Percentiles rank a stretch among this genome's conserved stretches.
phyloP scores from a whole-genome alignment of 2,888 invertebrate genomes.

The Tanypteryx hageni region DNA sequence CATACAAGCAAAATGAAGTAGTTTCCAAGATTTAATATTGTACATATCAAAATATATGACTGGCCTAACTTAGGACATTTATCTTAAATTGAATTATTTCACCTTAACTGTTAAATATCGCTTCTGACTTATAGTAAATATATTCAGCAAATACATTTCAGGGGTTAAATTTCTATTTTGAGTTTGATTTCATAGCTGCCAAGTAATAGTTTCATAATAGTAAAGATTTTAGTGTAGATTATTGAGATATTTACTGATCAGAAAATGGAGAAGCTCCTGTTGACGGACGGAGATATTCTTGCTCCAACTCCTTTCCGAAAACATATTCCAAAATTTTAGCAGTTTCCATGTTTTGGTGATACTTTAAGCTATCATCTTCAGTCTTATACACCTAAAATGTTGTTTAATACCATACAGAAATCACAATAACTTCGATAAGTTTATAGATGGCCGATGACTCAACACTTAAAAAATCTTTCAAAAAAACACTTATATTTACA shows the following conservation, averaged over 20 bases:
- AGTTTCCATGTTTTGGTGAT: slow-evolving; percentile 29
- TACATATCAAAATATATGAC: too few relatives aligned
- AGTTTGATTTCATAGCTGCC: background rate
- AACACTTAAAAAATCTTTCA: background rate
- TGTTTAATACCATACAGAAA: background rate
- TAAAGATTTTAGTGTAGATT: background rate
- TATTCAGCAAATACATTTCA: too few relatives aligned
- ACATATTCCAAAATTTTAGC: slow-evolving; percentile 49
- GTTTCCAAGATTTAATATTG: too few relatives aligned
- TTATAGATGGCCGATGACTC: background rate
- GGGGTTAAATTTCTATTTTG: background rate
- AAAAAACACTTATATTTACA: background rate
- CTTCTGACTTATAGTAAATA: too few relatives aligned
- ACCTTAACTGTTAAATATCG: too few relatives aligned
- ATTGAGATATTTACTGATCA: slow-evolving; percentile 23
- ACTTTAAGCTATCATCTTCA: background rate
- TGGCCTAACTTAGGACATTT: too few relatives aligned
- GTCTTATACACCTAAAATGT: slow-evolving; percentile 14
- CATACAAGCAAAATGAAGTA: too few relatives aligned
- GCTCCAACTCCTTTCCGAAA: slow-evolving; percentile 25
- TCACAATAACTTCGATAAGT: background rate
- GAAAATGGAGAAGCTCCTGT: background rate
- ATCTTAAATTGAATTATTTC: too few relatives aligned
- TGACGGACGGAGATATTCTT: slow-evolving; percentile 38
- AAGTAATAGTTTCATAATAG: background rate